Evolutionary conservation across 2,888 invertebrate genomes (phyloP).

Genomic region (Hydrotaea cyrtoneurina): DNA sequence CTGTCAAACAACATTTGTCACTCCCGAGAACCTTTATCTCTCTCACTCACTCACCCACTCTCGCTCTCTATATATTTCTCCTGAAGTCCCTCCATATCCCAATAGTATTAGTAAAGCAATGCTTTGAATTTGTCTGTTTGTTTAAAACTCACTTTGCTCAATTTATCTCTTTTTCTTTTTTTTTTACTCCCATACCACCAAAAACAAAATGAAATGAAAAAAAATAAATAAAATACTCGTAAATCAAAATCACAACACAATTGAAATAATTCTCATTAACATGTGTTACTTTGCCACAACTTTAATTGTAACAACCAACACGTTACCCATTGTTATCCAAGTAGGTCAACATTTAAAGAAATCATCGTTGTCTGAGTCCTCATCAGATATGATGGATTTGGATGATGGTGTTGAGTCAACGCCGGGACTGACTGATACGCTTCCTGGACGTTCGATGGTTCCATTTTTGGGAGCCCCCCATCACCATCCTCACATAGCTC

Average conservation of each 20-base stretch:
- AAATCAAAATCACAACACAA: background rate
- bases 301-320: constrained; percentile 60
- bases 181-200: constrained; percentile 72
- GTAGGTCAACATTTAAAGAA: constrained; percentile 94
- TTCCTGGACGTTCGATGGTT: constrained; percentile 80
- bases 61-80: constrained; percentile 54
- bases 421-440: constrained; percentile 80
- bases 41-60: constrained; percentile 59
- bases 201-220: constrained; percentile 64
- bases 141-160: constrained; percentile 46
- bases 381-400: constrained; percentile 95
- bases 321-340: constrained; percentile 65
- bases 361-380: constrained; percentile 92
- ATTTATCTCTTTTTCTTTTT: constrained; percentile 75
- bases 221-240: constrained; percentile 17
- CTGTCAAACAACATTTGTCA: constrained; percentile 8
- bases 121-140: constrained; percentile 25
- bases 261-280: constrained; percentile 3
- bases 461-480: constrained; percentile 81
- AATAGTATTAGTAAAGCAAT: constrained; percentile 3
- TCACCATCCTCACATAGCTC: constrained; percentile 73
- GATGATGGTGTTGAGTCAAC: constrained; percentile 89
- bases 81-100: background rate
- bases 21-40: background rate
- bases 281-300: constrained; percentile 37